Conservation (phyloP, 2,113 vertebrate genomes). For the Serinus canaria region DNA sequence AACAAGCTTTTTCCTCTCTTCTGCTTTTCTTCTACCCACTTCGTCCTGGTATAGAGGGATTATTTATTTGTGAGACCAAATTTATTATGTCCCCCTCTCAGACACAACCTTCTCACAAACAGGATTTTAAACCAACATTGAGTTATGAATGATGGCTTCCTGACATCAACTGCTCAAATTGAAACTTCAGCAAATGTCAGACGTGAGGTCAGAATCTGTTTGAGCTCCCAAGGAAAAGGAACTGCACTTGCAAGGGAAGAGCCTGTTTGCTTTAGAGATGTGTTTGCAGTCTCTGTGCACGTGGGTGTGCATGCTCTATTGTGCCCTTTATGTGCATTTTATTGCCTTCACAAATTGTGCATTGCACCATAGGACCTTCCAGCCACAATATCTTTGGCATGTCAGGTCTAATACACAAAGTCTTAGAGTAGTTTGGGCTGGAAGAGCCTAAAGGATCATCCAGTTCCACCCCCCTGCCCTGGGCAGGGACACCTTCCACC, state of each 20-base stretch:
- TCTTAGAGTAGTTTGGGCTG: not conserved
- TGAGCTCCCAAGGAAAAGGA: not conserved
- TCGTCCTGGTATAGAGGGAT: not conserved
- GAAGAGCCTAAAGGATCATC: not conserved
- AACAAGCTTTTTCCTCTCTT: not conserved
- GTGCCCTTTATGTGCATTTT: not conserved
- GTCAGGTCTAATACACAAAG: not conserved
- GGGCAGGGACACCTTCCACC: not conserved
- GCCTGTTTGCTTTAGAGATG: not conserved
- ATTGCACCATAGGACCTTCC: not conserved
- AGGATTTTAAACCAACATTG: not conserved
- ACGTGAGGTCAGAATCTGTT: not conserved
- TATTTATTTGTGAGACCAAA: not conserved
- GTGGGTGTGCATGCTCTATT: not conserved
- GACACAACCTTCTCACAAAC: not conserved
- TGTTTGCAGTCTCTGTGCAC: not conserved
- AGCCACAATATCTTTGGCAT: not conserved
- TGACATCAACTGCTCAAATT: not conserved
- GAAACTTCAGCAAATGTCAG: constrained; percentile 3
- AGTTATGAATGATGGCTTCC: not conserved
- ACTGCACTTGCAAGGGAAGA: not conserved
- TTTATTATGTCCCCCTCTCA: not conserved
- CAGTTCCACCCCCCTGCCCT: not conserved
- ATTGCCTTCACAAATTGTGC: not conserved
- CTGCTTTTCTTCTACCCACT: not conserved